Conservation (phyloP, 2,888 invertebrate genomes). For the Elysia crispata region DNA sequence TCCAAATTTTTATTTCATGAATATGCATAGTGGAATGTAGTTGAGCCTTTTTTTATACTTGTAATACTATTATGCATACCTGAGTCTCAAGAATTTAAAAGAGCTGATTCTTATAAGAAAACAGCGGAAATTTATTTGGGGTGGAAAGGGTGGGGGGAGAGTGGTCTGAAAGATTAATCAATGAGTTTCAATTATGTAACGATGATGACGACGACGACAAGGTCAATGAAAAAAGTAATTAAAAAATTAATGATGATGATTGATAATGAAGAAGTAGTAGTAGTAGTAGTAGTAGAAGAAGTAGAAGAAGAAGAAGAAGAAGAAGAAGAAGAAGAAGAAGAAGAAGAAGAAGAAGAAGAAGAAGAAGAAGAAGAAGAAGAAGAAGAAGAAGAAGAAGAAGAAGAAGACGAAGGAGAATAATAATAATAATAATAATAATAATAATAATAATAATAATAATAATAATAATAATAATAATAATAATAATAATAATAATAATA, state of each 20-base stretch:
- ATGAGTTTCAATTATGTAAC: too few species aligned
- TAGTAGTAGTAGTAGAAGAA: background rate
- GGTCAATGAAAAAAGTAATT: background rate
- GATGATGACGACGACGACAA: too few species aligned
- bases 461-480: background rate
- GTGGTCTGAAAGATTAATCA: too few species aligned
- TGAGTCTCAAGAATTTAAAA: too few species aligned
- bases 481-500: background rate
- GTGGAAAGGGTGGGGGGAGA: too few species aligned
- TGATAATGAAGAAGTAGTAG: background rate
- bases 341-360: constrained; percentile 12
- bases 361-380: constrained; percentile 16
- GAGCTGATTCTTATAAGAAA: too few species aligned
- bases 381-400: background rate
- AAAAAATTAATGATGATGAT: background rate
- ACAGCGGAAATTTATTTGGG: too few species aligned
- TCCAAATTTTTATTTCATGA: too few species aligned
- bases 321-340: constrained; percentile 7
- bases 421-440: background rate
- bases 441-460: background rate
- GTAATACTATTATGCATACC: too few species aligned
- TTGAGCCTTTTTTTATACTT: too few species aligned
- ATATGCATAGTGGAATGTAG: too few species aligned
- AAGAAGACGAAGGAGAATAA: background rate
- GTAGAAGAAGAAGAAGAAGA: background rate